Evolutionary conservation across 2,888 invertebrate species (phyloP), one percentile per base, ranked within the genome.

Genomic region (Nomada ferruginata): DNA sequence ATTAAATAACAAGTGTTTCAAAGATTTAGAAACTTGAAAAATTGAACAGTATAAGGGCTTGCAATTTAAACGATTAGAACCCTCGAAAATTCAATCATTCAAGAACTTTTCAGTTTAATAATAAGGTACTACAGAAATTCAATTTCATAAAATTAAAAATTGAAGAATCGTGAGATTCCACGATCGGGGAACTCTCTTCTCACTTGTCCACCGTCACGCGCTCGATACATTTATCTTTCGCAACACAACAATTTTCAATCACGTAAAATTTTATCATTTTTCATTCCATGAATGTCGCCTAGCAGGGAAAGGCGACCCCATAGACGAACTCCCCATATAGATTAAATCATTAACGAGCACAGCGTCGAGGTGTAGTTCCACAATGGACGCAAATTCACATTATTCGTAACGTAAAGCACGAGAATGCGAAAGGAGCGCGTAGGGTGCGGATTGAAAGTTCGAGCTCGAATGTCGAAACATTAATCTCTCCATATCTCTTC

Each of bases 381-480:
- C 75, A 61, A 76, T 76, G 66, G 15, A 44, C 26, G 29, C 57
- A 63, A 4, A 44, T 55, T 71, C 53, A n/a, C 71, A 63, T 82
- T 79, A 82, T 75, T 79, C 50, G 66, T 61, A 47, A 61, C 66
- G 59, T 23, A 10, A 53, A 73, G 52, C 55, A 50, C 44, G 53
- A 47, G 69, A 10, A 70, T 53, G 52, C 57, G 50, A 59, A 73
- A 53, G 60, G 64, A 64, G 60, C 71, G 60, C 55, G 23, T 3
- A 9, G 69, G 9, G 52, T 18, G 70, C 59, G 59, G 83, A 84
- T 84, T 79, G 83, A 83, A 84, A 80, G 66, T 83, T 77, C 73
- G 36, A 57, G 74, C 76, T 64, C 57, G 52, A 50, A 59, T 36
- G 76, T 42, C 47, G 69, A 68, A 60, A 55, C 83, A 84, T 84